phyloP scores from a whole-genome alignment of 1,140 invertebrate genomes.

The Pygmarrhopalites habei region DNA sequence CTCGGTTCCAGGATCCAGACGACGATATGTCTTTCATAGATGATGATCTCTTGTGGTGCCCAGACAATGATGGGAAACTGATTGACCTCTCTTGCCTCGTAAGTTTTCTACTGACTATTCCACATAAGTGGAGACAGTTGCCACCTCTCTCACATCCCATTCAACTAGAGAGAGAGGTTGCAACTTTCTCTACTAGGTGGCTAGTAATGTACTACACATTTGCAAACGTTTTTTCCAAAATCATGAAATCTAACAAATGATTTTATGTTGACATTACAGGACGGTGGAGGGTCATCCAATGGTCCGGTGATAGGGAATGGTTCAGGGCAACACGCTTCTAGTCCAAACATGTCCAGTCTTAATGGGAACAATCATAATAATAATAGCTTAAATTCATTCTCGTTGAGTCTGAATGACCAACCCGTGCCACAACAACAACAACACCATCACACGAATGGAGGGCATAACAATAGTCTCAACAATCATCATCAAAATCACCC shows the following conservation, averaged over 20 bases:
- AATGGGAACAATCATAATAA: slow-evolving; percentile 12
- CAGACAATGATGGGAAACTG: slow-evolving; percentile 84
- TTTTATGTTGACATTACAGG: too few species aligned
- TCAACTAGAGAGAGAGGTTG: too few species aligned
- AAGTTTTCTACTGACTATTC: slow-evolving; percentile 41
- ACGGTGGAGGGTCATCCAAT: slow-evolving; percentile 28
- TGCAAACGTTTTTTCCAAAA: too few species aligned
- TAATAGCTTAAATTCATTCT: slow-evolving; percentile 21
- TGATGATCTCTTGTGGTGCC: slow-evolving; percentile 83
- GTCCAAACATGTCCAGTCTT: slow-evolving; percentile 21
- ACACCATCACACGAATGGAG: slow-evolving; percentile 7
- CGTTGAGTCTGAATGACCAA: slow-evolving; percentile 13
- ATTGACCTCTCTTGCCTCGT: slow-evolving; percentile 82
- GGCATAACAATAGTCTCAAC: background rate
- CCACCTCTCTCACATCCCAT: too few species aligned
- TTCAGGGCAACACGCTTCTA: slow-evolving; percentile 21
- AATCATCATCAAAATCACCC: slow-evolving; percentile 20
- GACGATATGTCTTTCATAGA: slow-evolving; percentile 81
- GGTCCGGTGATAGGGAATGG: background rate
- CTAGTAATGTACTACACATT: too few species aligned
- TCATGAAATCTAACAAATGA: too few species aligned
- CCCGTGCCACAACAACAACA: slow-evolving; percentile 33
- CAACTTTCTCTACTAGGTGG: too few species aligned
- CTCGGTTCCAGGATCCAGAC: slow-evolving; percentile 35
- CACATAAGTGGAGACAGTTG: background rate